These are phyloP conservation scores for Mycogona germanica DNA, from an alignment of 2,888 invertebrate genomes.

Conservation along the genomic window DNA sequence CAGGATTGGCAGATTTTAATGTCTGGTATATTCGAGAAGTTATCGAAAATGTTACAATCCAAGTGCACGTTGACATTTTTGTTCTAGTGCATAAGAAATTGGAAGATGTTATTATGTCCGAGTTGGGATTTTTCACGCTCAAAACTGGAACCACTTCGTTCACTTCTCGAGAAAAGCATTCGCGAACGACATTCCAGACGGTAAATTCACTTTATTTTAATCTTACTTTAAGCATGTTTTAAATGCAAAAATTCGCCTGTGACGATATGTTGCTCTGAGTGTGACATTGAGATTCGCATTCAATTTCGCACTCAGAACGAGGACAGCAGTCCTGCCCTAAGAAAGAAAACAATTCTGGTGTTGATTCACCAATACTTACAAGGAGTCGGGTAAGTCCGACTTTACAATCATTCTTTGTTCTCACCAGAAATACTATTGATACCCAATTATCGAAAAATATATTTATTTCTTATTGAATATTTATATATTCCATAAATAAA, in stretches of 20 bases:
- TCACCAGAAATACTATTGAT: too few relatives aligned
- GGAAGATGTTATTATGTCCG: constrained; percentile 15
- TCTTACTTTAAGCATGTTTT: background rate
- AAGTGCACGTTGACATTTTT: background rate
- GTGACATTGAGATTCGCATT: background rate
- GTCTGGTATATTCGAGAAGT: background rate
- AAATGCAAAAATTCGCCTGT: too few relatives aligned
- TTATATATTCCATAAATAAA: background rate
- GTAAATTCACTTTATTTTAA: background rate
- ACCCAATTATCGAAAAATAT: too few relatives aligned
- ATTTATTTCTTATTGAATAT: too few relatives aligned
- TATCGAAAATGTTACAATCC: background rate
- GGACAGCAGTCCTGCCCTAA: constrained; percentile 4
- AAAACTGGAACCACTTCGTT: constrained; percentile 9
- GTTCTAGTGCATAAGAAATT: constrained; percentile 11
- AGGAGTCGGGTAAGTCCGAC: constrained; percentile 7
- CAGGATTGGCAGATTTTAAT: background rate
- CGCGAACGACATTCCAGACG: background rate
- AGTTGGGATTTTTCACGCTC: constrained; percentile 14
- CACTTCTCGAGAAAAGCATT: background rate
- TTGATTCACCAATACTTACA: constrained; percentile 12
- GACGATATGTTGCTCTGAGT: background rate
- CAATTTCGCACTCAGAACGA: constrained; percentile 2
- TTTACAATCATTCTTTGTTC: background rate
- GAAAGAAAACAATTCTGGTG: constrained; percentile 10